Base-by-base conservation (phyloP, 2,797 vertebrate genomes). In the Tiaroga cobitis region DNA sequence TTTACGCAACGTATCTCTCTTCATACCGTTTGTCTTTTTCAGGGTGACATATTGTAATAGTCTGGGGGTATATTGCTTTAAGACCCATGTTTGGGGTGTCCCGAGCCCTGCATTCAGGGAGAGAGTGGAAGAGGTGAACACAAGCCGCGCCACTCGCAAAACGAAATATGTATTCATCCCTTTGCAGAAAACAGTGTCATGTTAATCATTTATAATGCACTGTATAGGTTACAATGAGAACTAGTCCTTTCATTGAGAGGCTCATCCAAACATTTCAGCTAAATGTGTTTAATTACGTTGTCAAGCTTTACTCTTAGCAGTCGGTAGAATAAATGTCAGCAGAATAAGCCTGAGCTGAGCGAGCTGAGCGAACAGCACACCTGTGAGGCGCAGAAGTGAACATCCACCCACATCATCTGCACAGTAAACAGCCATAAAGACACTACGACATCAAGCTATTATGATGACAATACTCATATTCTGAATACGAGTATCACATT, bases 311-410 rank as follows among this genome's bases (percentile, higher is more conserved):
- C 26, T 67, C 11, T 15, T n/a, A 56, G 54, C 4, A 39, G 34
- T n/a, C 32, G 24, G 19, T 8, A 10, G 49, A 8, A 16, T 5
- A 16, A 69, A 69, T 18, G n/a, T 56, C 63, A 46, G 8, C 39
- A 19, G 37, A 46, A 49, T 11, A 61, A 65, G 61, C 6, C 26
- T 32, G 69, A 51, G 29, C 81, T 74, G 56, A 34, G 29, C 46
- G 81, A 76, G 51, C n/a, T 39, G 51, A 72, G 75, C 5, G 18
- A 85, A 79, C 76, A 85, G 83, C 75, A 85, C 75, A 85, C 75
- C 65, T 69, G 82, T 77, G 82, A 76, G 81, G 81, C 72, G 8
- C 72, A 75, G 59, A 59, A 43, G 61, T 56, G 74, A 68, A 84
- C 80, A 61, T 61, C 37, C 37, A 65, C 81, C 41, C 21, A 37